Evolutionary conservation across 2,113 vertebrate species (phyloP).

Genomic region (Pyrgilauda ruficollis): DNA sequence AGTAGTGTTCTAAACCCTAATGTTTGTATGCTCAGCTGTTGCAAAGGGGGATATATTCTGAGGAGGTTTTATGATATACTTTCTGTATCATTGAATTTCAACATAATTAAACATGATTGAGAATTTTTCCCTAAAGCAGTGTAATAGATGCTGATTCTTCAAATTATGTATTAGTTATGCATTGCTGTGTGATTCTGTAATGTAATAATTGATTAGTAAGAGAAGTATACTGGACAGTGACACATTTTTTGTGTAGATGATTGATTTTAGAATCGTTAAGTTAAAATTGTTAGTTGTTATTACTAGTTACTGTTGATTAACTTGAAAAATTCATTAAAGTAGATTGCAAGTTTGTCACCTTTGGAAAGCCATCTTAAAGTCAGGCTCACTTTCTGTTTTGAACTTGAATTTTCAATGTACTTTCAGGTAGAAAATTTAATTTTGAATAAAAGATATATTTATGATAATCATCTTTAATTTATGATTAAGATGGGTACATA

Average conservation of each 20-base stretch:
- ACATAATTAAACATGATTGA: neutral
- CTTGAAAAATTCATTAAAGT: neutral
- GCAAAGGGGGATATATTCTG: neutral
- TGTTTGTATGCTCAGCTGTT: neutral
- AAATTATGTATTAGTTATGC: neutral
- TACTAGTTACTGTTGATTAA: neutral
- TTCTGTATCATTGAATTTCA: neutral
- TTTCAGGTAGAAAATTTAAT: neutral
- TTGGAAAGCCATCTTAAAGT: neutral
- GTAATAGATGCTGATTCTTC: neutral
- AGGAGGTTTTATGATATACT: neutral
- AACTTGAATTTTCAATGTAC: neutral
- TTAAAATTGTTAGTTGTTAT: neutral
- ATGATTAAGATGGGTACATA: neutral
- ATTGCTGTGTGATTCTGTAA: neutral
- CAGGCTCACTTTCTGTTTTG: neutral
- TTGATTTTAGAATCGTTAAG: neutral
- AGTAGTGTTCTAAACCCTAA: neutral
- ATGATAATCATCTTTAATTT: neutral
- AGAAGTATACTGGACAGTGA: neutral
- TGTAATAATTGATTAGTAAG: neutral
- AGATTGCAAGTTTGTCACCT: neutral
- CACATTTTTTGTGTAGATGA: neutral
- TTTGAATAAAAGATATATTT: neutral
- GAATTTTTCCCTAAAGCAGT: neutral